phyloP scores from a whole-genome alignment of 2,888 invertebrate species.

The Hyppa rectilinea region DNA sequence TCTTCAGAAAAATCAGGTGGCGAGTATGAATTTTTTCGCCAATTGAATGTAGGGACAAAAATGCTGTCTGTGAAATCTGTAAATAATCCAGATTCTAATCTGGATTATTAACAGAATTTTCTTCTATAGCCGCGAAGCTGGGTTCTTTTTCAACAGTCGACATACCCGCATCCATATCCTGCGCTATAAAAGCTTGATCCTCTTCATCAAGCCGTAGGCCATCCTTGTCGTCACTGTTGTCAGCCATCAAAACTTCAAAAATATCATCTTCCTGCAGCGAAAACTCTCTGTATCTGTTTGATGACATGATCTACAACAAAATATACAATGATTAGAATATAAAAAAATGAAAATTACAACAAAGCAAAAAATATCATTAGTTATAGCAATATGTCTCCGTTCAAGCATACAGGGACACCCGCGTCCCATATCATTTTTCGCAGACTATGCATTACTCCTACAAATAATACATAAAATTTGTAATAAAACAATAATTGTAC shows the following conservation, averaged over 20 bases:
- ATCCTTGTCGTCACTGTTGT: conserved; percentile 3
- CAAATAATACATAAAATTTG: no score
- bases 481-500: no score
- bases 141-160: background rate
- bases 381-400: background rate
- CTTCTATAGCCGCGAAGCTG: background rate
- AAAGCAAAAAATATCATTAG: background rate
- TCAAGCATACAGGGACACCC: no score
- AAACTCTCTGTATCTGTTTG: no score
- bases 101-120: background rate
- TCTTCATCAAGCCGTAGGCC: background rate
- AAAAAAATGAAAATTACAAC: background rate
- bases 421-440: no score
- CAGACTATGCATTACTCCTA: no score
- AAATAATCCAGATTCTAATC: no score
- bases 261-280: no score
- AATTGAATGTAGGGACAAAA: background rate
- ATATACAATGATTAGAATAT: background rate
- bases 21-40: background rate
- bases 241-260: no score
- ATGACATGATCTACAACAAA: background rate
- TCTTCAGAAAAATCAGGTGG: background rate
- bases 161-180: background rate
- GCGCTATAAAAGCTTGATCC: background rate
- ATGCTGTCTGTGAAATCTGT: no score